Evolutionary conservation across 2,888 invertebrate species (phyloP).

Genomic region (Neria commutata): DNA sequence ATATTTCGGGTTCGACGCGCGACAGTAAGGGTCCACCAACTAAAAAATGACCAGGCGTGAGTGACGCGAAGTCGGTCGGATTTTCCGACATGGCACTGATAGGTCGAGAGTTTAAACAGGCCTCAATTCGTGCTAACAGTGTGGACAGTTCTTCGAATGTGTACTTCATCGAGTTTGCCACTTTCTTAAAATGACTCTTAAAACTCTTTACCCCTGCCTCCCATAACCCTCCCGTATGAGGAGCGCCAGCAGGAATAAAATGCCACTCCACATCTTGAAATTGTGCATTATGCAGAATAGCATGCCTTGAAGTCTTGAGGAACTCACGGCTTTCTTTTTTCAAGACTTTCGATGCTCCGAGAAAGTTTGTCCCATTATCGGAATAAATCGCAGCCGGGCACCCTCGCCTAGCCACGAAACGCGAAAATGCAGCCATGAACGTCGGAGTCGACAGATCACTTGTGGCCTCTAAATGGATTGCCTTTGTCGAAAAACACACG

Average conservation of each 20-base stretch:
- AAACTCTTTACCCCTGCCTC: constrained; percentile 4
- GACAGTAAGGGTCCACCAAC: constrained; percentile 11
- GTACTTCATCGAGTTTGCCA: background rate
- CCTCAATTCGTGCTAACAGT: constrained; percentile 19
- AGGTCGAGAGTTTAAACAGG: constrained; percentile 24
- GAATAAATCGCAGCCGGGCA: background rate
- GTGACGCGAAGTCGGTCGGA: constrained; percentile 5
- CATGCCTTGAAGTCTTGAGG: no score
- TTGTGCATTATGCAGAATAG: no score
- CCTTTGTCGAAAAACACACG: background rate
- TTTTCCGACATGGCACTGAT: constrained; percentile 14
- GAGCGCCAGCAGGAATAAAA: background rate
- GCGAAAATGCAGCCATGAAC: background rate
- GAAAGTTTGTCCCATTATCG: constrained; percentile 9
- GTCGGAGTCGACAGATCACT: background rate
- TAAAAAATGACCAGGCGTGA: constrained; percentile 22
- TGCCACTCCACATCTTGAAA: background rate
- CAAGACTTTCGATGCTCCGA: constrained; percentile 4
- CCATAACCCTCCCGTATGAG: constrained; percentile 4
- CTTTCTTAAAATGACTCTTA: background rate
- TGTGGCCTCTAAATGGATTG: background rate
- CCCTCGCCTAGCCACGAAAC: constrained; percentile 1
- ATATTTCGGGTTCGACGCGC: no score
- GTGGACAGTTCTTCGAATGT: constrained; percentile 9
- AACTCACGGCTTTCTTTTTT: background rate